Base-by-base conservation (phyloP, 2,888 invertebrate species). In the Drosophila quinaria region DNA sequence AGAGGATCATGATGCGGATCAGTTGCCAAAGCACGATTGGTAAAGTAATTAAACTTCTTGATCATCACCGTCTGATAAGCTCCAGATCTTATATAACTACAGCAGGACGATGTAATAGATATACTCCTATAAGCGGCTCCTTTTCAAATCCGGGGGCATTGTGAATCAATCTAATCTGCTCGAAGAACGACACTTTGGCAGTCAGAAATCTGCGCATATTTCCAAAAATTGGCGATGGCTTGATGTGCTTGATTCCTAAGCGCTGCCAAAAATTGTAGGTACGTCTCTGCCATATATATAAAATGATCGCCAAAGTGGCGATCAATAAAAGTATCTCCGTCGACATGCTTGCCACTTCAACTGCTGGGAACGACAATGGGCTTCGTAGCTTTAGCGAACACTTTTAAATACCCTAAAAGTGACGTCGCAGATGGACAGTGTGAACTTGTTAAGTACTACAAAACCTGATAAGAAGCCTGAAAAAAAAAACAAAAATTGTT, bases 11-110 rank as follows among this genome's bases (percentile, higher is more conserved):
- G 39, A 44, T 90, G 81, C 1, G 85, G 86, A 55, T 93, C 91
- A 0, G 80, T 68, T 22, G 69, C 62, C 0, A 80, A 8, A 1
- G 64, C 78, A 61, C 93, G 91, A 67, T 93, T 91, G 1, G 83
- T 60, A 60, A 94, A 94, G 37, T 83, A 83, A 59, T 89, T 90
- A 41, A 93, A 93, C 62, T 94, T 93, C 46, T 93, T 93, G 1
- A 94, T 90, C 55, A 94, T 74, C 4, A 94, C 68, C 4, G 88
- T 79, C 74, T 94, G 1, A 93, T 70, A 1, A 94, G 64, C 3
- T 93, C 92, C 0, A 92, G 90, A 76, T 94, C 93, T 3, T 91
- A 90, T 0, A 92, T 60, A 1, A 94, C 8, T 2, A 94, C 17
- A 0, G 82, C 85, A 0, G 94, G 93, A 4, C 91, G 91, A 72